Percentiles rank a stretch among this genome's conserved stretches.
phyloP scores from a whole-genome alignment of 2,113 vertebrate species.

The Damaliscus lunatus region DNA sequence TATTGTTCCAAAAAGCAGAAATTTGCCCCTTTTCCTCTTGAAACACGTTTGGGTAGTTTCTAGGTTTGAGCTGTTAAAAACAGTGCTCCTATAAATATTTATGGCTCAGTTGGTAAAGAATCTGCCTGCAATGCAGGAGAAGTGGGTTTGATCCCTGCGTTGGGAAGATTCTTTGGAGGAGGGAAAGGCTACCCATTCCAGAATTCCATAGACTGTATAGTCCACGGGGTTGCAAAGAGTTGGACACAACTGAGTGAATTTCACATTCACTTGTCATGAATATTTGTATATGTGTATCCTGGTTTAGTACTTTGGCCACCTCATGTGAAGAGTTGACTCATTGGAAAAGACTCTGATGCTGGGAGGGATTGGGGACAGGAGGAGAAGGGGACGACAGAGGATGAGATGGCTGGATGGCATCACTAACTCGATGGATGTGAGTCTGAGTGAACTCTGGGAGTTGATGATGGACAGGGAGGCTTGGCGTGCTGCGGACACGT shows the following conservation, averaged over 20 bases:
- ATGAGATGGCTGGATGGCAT: too few relatives aligned
- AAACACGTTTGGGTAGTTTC: background rate
- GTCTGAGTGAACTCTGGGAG: too few relatives aligned
- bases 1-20: background rate
- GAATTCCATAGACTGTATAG: background rate
- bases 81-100: background rate
- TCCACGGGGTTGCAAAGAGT: accelerated
- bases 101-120: background rate
- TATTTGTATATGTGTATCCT: background rate
- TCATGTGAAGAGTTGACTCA: too few relatives aligned
- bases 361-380: too few relatives aligned
- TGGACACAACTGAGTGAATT: background rate
- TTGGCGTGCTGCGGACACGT: too few relatives aligned
- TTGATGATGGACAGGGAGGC: too few relatives aligned
- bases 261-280: background rate
- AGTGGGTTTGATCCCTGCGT: background rate
- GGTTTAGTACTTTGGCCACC: too few relatives aligned
- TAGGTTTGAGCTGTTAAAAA: background rate
- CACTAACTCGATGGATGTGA: too few relatives aligned
- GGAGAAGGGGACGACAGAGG: too few relatives aligned
- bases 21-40: background rate
- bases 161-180: background rate
- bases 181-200: background rate
- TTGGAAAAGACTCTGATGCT: too few relatives aligned
- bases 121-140: background rate